These are phyloP conservation scores for Dipodomys merriami DNA, from an alignment of 2,113 vertebrate species.

Conservation along the genomic window DNA sequence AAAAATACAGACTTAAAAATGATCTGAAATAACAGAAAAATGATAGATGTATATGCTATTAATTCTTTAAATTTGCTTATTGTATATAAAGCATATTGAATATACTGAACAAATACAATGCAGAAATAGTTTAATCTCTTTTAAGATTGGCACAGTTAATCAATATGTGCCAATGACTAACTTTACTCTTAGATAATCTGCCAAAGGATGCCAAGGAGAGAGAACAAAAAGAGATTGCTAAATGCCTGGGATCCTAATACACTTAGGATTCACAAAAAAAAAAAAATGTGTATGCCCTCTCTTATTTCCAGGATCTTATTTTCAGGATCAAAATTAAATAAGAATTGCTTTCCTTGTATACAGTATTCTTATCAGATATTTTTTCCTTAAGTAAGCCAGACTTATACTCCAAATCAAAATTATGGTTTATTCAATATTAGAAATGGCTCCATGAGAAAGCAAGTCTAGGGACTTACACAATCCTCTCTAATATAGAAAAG, in stretches of 20 bases:
- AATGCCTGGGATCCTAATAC: neutral
- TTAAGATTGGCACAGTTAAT: neutral
- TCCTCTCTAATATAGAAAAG: neutral
- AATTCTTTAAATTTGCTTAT: neutral
- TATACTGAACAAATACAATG: slow-evolving; percentile 3
- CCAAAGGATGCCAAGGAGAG: neutral
- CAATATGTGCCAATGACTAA: neutral
- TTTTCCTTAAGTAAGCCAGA: slow-evolving; percentile 12
- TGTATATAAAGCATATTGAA: neutral
- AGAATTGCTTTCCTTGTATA: neutral
- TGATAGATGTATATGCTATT: neutral
- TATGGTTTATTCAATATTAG: neutral
- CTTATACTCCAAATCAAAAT: slow-evolving; percentile 17
- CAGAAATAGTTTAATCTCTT: neutral
- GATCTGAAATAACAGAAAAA: neutral
- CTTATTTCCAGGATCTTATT: neutral
- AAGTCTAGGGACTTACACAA: neutral
- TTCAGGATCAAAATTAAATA: slow-evolving; percentile 28
- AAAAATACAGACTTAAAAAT: slow-evolving; percentile 1
- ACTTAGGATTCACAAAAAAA: neutral
- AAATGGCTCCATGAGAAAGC: neutral
- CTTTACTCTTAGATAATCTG: neutral
- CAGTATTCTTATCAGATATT: slow-evolving; percentile 1
- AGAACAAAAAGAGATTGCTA: neutral
- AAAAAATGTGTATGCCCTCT: neutral